phyloP scores from a whole-genome alignment of 2,797 vertebrate species.

The Alfaro cultratus region DNA sequence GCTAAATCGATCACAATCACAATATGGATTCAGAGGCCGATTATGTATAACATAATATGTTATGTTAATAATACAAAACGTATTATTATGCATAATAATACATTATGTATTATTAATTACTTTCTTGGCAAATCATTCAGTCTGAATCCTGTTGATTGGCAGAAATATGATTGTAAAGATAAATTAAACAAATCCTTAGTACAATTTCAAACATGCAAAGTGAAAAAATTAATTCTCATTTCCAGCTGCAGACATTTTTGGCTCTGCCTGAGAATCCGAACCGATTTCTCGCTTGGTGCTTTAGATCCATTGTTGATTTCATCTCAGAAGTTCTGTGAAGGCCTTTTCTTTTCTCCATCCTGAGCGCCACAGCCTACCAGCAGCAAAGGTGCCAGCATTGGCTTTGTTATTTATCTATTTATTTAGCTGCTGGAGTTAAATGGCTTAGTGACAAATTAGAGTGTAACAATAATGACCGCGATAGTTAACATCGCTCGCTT shows the following conservation, averaged over 20 bases:
- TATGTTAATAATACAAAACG: no score
- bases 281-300: background rate
- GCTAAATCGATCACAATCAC: background rate
- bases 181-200: background rate
- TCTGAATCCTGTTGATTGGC: background rate
- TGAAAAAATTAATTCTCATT: background rate
- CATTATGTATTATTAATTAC: background rate
- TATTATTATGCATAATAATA: no score
- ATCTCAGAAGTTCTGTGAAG: slow-evolving; percentile 41
- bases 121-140: background rate
- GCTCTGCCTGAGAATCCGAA: background rate
- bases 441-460: slow-evolving; percentile 77
- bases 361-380: slow-evolving; percentile 34
- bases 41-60: no score
- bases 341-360: slow-evolving; percentile 16
- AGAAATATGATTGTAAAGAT: background rate
- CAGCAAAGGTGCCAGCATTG: slow-evolving; percentile 33
- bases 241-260: background rate
- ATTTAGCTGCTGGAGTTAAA: slow-evolving; percentile 72
- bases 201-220: background rate
- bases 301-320: background rate
- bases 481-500: slow-evolving; percentile 73
- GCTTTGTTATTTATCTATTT: slow-evolving; percentile 66
- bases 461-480: slow-evolving; percentile 72
- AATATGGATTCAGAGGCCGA: no score